Evolutionary conservation across 2,888 invertebrate genomes (phyloP).

Genomic region (Apeira syringaria): DNA sequence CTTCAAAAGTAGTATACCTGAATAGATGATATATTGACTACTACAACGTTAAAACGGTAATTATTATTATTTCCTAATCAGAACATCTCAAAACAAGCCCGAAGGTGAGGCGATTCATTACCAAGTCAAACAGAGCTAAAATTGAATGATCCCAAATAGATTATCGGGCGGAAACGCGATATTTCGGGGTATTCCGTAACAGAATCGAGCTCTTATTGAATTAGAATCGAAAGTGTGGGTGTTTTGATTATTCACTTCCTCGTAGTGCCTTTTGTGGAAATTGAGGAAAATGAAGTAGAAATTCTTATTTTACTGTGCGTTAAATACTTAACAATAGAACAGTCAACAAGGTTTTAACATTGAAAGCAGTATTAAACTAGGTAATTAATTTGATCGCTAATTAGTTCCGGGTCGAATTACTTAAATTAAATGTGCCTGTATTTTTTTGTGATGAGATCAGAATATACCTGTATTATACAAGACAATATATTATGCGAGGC

Average conservation of each 20-base stretch:
- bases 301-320: no score
- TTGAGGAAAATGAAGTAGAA: background rate
- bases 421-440: no score
- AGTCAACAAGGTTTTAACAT: no score
- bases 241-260: conserved; percentile 12
- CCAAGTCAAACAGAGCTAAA: conserved; percentile 38
- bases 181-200: conserved; percentile 14
- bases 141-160: conserved; percentile 33
- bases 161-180: conserved; percentile 24
- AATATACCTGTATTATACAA: no score
- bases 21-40: no score
- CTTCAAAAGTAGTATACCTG: no score
- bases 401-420: no score
- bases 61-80: background rate
- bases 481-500: no score
- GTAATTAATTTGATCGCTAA: no score
- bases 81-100: conserved; percentile 24
- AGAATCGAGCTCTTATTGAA: conserved; percentile 12
- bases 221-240: conserved; percentile 18
- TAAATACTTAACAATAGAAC: no score
- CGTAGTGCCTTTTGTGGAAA: conserved; percentile 5
- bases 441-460: no score
- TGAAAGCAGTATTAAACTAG: no score
- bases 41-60: conserved; percentile 14
- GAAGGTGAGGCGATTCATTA: conserved; percentile 38